Base-by-base conservation (phyloP, 2,113 vertebrate genomes). In the Myiozetetes cayanensis region DNA sequence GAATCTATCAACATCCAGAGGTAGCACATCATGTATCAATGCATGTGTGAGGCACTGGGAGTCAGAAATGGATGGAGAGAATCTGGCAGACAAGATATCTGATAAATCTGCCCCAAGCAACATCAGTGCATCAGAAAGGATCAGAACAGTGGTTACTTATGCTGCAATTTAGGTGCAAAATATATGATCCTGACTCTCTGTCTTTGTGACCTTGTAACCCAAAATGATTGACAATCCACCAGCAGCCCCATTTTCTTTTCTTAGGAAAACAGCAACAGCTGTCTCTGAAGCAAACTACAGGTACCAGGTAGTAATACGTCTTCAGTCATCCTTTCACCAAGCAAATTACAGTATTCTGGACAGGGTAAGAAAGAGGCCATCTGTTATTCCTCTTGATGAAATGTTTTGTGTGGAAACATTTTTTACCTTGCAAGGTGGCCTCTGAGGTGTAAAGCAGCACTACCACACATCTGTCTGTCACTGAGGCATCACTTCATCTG, bases 221-320 rank as follows among this genome's bases (percentile, higher is more conserved):
- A 43, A 62, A 33, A 61, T 95, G 91, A 96, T 68, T 90, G 95
- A 93, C 91, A 96, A 28, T 62, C n/a, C 65, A 82, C 35, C 52
- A 78, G 44, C 52, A 91, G 18, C 6, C 5, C 44, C 70, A 33
- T 89, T 93, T 92, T 70, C 55, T 63, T 91, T 85, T 91, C 83
- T 76, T 39, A 67, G 71, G 94, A 93, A 94, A 96, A 82, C 68
- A 85, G 65, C 80, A 92, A 68, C 94, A 95, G 80, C 85, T 88
- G 89, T 53, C 70, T 90, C 62, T 0, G 0, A 91, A 96, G 35
- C 63, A 92, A 88, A 74, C 52, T 95, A 73, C 61, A 81, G 76
- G 62, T 93, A 52, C n/a, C 47, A 82, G 85, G 58, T 49, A 93
- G 67, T 75, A 80, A 85, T 89, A 58, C 21, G 59, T 67, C 71